phyloP scores from a whole-genome alignment of 2,113 vertebrate species.

The Ariopsis seemanni region DNA sequence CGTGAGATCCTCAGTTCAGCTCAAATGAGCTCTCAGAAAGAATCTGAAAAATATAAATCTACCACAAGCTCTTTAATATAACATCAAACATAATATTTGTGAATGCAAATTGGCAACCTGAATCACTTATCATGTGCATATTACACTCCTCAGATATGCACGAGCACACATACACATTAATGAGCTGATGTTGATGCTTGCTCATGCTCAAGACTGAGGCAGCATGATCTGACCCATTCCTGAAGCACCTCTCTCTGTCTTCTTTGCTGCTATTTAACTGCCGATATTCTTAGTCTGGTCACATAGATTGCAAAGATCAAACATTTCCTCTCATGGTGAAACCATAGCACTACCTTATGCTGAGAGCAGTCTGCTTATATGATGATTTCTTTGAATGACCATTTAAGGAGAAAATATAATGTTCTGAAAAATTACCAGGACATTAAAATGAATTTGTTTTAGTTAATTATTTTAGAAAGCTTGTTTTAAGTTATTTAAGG shows the following conservation, averaged over 20 bases:
- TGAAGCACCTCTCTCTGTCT: constrained; percentile 39
- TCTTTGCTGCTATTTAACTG: constrained; percentile 36
- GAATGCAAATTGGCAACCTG: constrained; percentile 64
- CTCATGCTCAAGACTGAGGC: constrained; percentile 57
- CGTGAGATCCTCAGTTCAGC: background rate
- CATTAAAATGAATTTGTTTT: constrained; percentile 12
- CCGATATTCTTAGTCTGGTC: constrained; percentile 53
- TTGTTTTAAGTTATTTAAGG: constrained; percentile 16
- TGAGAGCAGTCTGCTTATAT: constrained; percentile 3
- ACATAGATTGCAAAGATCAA: constrained; percentile 45
- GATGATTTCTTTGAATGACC: constrained; percentile 29
- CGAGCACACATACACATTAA: constrained; percentile 71
- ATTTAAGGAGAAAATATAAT: constrained; percentile 39
- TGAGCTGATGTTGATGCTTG: constrained; percentile 66
- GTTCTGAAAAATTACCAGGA: constrained; percentile 4
- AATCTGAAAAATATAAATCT: constrained; percentile 39
- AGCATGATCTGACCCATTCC: constrained; percentile 52
- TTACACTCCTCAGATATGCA: constrained; percentile 65
- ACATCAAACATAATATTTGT: constrained; percentile 60
- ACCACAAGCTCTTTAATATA: constrained; percentile 45
- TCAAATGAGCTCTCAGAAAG: constrained; percentile 20
- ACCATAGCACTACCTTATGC: constrained; percentile 22
- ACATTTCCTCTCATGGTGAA: constrained; percentile 51
- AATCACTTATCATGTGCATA: constrained; percentile 59
- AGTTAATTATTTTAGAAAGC: background rate